Conservation (phyloP, 2,797 vertebrate species). For the Schizopygopsis pylzovi region DNA sequence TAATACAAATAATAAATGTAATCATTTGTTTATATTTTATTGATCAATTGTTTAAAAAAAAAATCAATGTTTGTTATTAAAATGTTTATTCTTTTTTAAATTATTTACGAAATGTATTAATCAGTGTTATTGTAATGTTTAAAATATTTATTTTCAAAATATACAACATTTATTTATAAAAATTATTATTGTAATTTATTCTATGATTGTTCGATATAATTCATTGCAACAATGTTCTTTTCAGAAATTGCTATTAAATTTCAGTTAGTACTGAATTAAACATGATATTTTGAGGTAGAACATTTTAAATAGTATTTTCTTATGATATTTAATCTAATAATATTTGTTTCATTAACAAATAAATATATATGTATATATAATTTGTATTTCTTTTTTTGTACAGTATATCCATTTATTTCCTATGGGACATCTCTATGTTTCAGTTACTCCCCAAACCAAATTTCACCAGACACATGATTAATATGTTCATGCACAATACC, state of each 20-base stretch:
- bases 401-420: neutral
- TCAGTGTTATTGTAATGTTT: neutral
- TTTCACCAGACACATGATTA: neutral
- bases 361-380: too few species aligned
- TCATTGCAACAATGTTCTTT: neutral
- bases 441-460: slow-evolving; percentile 4
- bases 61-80: neutral
- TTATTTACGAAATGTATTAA: neutral
- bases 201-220: neutral
- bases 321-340: too few species aligned
- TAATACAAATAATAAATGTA: too few species aligned
- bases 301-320: too few species aligned
- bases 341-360: too few species aligned
- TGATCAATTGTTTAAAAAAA: neutral
- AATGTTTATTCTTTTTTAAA: neutral
- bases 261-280: neutral
- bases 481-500: slow-evolving; percentile 2
- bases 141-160: neutral
- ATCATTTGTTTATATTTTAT: neutral
- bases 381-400: neutral
- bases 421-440: neutral
- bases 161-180: neutral
- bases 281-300: neutral
- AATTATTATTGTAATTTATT: neutral
- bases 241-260: too few species aligned